phyloP scores from a whole-genome alignment of 1,140 invertebrate species.

The Drosophila punjabiensis region DNA sequence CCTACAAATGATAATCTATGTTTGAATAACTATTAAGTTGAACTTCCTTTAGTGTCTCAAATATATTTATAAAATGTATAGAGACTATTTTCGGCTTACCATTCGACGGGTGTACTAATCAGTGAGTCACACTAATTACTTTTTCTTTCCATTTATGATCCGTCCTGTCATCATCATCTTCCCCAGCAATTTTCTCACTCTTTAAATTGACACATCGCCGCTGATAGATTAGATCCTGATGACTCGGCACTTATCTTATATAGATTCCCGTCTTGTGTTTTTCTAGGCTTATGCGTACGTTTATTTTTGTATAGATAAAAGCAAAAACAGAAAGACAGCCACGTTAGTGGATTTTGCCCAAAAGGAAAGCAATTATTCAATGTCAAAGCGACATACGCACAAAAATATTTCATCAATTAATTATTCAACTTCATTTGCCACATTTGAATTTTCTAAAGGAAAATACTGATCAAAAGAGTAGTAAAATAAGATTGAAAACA shows the following conservation, averaged over 20 bases:
- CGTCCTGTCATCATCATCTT: slow-evolving; percentile 56
- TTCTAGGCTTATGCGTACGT: slow-evolving; percentile 28
- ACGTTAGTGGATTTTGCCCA: slow-evolving; percentile 39
- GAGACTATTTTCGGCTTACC: background rate
- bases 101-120: slow-evolving; percentile 16
- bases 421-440: slow-evolving; percentile 57
- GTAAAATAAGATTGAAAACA: background rate
- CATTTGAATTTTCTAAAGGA: slow-evolving; percentile 3
- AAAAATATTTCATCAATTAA: slow-evolving; percentile 82
- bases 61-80: too few species aligned
- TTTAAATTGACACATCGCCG: slow-evolving; percentile 77
- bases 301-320: slow-evolving; percentile 19
- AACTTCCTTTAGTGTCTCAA: background rate
- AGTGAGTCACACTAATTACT: slow-evolving; percentile 58
- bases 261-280: slow-evolving; percentile 38
- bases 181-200: slow-evolving; percentile 72
- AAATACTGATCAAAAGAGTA: slow-evolving; percentile 2
- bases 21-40: background rate
- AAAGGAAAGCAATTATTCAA: slow-evolving; percentile 75
- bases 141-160: slow-evolving; percentile 42
- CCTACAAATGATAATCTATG: background rate
- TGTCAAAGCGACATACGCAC: slow-evolving; percentile 64
- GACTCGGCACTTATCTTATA: slow-evolving; percentile 63
- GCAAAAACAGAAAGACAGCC: slow-evolving; percentile 4
- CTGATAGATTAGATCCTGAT: slow-evolving; percentile 79